Percentiles rank a stretch among this genome's conserved stretches.
Conservation (phyloP, 2,888 invertebrate genomes). For the Lepeophtheirus nordmannii region DNA sequence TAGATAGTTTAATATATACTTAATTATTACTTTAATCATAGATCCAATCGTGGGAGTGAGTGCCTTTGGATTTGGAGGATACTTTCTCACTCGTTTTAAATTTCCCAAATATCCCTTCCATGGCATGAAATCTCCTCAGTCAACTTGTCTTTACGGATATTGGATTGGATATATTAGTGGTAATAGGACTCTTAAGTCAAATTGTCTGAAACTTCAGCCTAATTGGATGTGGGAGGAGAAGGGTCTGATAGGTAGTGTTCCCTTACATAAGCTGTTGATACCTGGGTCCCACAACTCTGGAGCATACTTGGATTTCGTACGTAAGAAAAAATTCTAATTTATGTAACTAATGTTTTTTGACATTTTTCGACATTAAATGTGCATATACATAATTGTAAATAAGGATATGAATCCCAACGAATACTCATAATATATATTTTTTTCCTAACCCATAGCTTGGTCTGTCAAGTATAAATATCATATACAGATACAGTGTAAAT, state of each 20-base stretch:
- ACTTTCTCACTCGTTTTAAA: slow-evolving; percentile 30
- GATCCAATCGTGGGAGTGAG: slow-evolving; percentile 7
- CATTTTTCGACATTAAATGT: too few species aligned
- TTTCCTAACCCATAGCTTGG: not conserved
- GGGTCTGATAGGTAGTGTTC: slow-evolving; percentile 41
- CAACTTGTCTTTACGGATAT: slow-evolving; percentile 31
- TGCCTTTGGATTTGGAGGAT: slow-evolving; percentile 27
- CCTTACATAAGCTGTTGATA: slow-evolving; percentile 45
- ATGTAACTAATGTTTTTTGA: too few species aligned
- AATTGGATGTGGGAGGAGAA: slow-evolving; percentile 62
- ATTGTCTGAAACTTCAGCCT: slow-evolving; percentile 62
- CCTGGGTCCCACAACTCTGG: slow-evolving; percentile 58
- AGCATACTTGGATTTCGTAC: slow-evolving; percentile 38
- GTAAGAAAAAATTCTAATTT: slow-evolving; percentile 23
- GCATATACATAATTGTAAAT: too few species aligned
- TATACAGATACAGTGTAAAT: slow-evolving; percentile 15
- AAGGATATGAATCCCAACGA: too few species aligned
- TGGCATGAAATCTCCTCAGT: slow-evolving; percentile 26
- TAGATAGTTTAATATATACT: not conserved
- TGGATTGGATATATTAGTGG: slow-evolving; percentile 31
- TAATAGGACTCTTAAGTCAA: slow-evolving; percentile 32
- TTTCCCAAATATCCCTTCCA: slow-evolving; percentile 27
- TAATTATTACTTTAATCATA: not conserved
- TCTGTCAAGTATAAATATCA: slow-evolving; percentile 1
- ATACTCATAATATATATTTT: not conserved